Conservation (phyloP, 2,888 invertebrate genomes). For the Drosophila nigritarsus region DNA sequence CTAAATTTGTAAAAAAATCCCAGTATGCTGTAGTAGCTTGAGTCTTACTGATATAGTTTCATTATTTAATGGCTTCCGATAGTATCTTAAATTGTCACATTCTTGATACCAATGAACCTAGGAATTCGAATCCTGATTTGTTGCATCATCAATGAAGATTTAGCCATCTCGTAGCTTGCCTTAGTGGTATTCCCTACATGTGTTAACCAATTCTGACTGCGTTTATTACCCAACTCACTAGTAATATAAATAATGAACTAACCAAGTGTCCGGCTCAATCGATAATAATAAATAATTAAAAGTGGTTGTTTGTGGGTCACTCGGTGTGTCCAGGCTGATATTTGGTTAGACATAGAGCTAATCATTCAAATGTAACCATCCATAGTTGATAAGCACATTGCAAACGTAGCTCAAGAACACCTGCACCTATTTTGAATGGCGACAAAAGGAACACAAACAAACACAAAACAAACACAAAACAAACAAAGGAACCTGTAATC, state of each 20-base stretch:
- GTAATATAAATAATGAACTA: not conserved
- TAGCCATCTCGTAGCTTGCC: not conserved
- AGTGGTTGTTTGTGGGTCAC: not conserved
- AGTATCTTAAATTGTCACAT: too few relatives aligned
- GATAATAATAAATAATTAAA: not conserved
- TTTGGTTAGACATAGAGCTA: constrained; percentile 18
- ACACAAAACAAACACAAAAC: not conserved
- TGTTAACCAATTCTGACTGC: not conserved
- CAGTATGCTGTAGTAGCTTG: too few relatives aligned
- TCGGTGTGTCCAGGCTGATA: not conserved
- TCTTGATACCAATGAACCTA: too few relatives aligned
- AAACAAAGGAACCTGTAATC: not conserved
- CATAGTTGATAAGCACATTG: not conserved
- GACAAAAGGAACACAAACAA: not conserved
- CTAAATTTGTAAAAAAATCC: too few relatives aligned
- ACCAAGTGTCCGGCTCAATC: not conserved
- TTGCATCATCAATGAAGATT: not conserved
- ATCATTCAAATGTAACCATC: constrained; percentile 16
- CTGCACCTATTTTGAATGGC: not conserved
- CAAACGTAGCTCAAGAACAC: constrained; percentile 34
- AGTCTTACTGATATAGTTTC: not conserved
- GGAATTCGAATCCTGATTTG: not conserved
- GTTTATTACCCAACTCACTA: not conserved
- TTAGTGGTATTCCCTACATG: not conserved
- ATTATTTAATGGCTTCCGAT: too few relatives aligned